phyloP scores from a whole-genome alignment of 2,888 invertebrate genomes.

The Marasmarcha lunaedactyla region DNA sequence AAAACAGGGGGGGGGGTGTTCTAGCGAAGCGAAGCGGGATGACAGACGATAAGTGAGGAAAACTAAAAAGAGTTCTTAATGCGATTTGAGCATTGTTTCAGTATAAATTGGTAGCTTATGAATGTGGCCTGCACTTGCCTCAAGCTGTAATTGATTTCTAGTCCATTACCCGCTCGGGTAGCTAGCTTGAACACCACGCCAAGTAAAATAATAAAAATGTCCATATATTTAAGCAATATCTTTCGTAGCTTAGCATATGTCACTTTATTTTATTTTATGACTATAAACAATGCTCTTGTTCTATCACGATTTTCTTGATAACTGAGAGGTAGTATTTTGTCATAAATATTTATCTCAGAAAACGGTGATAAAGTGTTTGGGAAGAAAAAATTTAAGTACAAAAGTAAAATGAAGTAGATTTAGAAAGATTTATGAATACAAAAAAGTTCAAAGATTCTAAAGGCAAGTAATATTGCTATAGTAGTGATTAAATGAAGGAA shows the following conservation, averaged over 20 bases:
- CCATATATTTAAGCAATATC: too few species aligned
- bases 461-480: background rate
- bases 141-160: too few species aligned
- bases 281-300: too few species aligned
- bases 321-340: too few species aligned
- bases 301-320: too few species aligned
- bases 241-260: too few species aligned
- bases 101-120: background rate
- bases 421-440: background rate
- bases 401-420: background rate
- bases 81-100: background rate
- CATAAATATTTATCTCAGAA: too few species aligned
- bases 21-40: conserved; percentile 34
- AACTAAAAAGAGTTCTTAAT: conserved; percentile 1
- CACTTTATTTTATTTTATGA: too few species aligned
- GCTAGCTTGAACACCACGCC: too few species aligned
- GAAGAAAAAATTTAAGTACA: conserved; percentile 5
- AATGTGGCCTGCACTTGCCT: background rate
- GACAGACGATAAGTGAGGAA: background rate
- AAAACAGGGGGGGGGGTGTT: conserved; percentile 36
- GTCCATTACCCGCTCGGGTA: too few species aligned
- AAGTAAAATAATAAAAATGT: too few species aligned
- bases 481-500: conserved; percentile 16
- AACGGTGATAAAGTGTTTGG: background rate
- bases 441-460: background rate